These are phyloP conservation scores for Alfaro cultratus DNA, from an alignment of 2,797 vertebrate species.

Conservation along the genomic window DNA sequence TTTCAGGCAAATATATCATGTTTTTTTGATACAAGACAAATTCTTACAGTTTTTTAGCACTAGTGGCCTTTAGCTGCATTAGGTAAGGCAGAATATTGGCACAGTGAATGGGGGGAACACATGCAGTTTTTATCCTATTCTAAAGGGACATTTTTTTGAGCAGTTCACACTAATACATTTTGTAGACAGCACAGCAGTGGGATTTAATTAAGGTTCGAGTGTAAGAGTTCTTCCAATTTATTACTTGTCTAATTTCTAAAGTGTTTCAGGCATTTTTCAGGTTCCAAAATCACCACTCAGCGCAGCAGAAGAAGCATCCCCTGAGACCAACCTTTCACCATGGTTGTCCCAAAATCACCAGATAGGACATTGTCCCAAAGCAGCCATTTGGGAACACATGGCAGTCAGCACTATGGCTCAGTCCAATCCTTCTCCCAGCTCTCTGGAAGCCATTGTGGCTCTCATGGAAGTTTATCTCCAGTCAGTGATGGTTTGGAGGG, in stretches of 20 bases:
- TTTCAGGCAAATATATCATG: not conserved
- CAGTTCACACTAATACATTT: not conserved
- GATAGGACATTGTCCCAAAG: constrained; percentile 77
- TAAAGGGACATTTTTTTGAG: not conserved
- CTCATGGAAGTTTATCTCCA: constrained; percentile 25
- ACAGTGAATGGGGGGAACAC: not conserved
- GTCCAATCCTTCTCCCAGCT: constrained; percentile 16
- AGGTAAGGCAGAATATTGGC: not conserved
- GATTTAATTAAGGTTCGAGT: not conserved
- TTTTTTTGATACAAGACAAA: not conserved
- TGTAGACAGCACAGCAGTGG: not conserved
- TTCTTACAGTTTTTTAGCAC: too few species aligned
- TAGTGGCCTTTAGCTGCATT: too few species aligned
- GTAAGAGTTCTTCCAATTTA: not conserved
- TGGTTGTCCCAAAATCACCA: constrained; percentile 83
- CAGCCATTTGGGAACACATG: constrained; percentile 55
- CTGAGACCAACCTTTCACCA: constrained; percentile 77
- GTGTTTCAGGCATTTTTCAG: constrained; percentile 5
- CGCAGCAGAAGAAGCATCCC: constrained; percentile 73
- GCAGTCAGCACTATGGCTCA: constrained; percentile 61
- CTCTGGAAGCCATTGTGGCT: constrained; percentile 12
- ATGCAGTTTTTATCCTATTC: not conserved
- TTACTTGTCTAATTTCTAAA: not conserved
- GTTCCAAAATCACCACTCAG: constrained; percentile 51
- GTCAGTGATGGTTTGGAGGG: constrained; percentile 1